A percentile compares a stretch with the other conserved stretches of the same genome.
Evolutionary conservation across 2,888 invertebrate species (phyloP).

Genomic region (Diploptera punctata): DNA sequence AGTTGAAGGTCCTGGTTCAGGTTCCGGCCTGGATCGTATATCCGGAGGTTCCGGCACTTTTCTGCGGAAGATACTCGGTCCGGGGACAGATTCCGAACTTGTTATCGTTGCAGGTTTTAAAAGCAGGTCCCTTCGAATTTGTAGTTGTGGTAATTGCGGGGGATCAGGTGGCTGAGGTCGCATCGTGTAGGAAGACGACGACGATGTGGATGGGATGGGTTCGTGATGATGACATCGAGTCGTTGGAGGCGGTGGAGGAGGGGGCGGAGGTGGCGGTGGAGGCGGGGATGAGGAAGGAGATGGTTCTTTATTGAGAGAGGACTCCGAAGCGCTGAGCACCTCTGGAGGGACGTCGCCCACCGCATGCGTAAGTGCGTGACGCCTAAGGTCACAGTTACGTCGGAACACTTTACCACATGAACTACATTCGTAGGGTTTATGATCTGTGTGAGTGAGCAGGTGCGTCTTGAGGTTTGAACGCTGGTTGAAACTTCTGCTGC

Average conservation of each 20-base stretch:
- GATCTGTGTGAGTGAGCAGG: constrained; percentile 86
- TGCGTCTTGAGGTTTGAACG: constrained; percentile 90
- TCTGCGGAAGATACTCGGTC: constrained; percentile 51
- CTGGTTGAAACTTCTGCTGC: constrained; percentile 88
- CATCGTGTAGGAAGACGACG: constrained; percentile 69
- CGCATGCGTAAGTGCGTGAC: constrained; percentile 90
- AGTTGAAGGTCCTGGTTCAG: constrained; percentile 49
- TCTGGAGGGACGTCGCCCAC: constrained; percentile 87
- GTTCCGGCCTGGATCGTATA: constrained; percentile 26
- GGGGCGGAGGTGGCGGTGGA: constrained; percentile 41
- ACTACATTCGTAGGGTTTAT: constrained; percentile 89
- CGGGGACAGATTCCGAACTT: constrained; percentile 51
- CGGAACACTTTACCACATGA: constrained; percentile 90
- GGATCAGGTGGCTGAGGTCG: constrained; percentile 51
- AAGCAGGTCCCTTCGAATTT: constrained; percentile 75
- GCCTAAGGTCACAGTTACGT: constrained; percentile 87
- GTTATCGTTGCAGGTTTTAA: not conserved
- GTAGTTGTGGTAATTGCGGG: constrained; percentile 54
- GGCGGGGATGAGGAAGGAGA: constrained; percentile 34
- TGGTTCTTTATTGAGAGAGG: constrained; percentile 17
- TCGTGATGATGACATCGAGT: constrained; percentile 47
- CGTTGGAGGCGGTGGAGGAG: constrained; percentile 47
- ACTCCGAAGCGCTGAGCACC: constrained; percentile 56
- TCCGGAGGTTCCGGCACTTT: constrained; percentile 46
- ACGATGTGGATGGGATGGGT: constrained; percentile 43